Base-by-base conservation (phyloP, 2,113 vertebrate species). In the Jacana jacana region DNA sequence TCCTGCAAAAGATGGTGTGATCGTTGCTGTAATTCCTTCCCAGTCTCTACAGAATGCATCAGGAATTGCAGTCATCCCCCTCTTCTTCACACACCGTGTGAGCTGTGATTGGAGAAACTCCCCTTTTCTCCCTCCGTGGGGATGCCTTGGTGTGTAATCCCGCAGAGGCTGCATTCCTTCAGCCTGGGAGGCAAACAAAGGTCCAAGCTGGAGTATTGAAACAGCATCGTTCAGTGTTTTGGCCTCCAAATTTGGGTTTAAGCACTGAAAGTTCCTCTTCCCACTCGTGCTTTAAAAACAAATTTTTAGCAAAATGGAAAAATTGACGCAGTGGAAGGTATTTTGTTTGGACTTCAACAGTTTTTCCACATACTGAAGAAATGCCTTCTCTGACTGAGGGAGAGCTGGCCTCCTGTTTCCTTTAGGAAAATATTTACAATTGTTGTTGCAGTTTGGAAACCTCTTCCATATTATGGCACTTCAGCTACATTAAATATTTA, bases 391-490 rank as follows among this genome's bases (percentile, higher is more conserved):
- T 60, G 46, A 63, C 8, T 57, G 44, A 76, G n/a, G 8, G 3
- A 88, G 39, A 52, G 27, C 23, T 94, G 54, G 80, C 68, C n/a
- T 77, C 35, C 31, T 9, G 35, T 71, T 90, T 86, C 52, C 65
- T 93, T 94, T 91, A 94, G 75, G 39, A 96, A 97, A 95, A 92
- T 96, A 83, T 88, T 88, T 96, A 75, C 76, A 78, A 17, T 69
- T 88, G 61, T 86, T 86, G 46, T 66, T 96, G 81, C 61, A 63
- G 54, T 92, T 94, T 95, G 78, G 81, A 95, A 95, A 84, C 35
- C 46, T 84, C 44, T 88, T 86, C 61, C 33, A 10, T 93, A 51
- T 83, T 86, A 71, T 72, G 76, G 65, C 80, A 68, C 64, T 95
- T 93, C 86, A 88, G 48, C 66, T 92, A n/a, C 71, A 88, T 96